A percentile compares a stretch with the other conserved stretches of the same genome.
These are phyloP conservation scores for Hippasteria phrygiana DNA, from an alignment of 53 echinoderm and acorn worm genomes.

Conservation along the genomic window DNA sequence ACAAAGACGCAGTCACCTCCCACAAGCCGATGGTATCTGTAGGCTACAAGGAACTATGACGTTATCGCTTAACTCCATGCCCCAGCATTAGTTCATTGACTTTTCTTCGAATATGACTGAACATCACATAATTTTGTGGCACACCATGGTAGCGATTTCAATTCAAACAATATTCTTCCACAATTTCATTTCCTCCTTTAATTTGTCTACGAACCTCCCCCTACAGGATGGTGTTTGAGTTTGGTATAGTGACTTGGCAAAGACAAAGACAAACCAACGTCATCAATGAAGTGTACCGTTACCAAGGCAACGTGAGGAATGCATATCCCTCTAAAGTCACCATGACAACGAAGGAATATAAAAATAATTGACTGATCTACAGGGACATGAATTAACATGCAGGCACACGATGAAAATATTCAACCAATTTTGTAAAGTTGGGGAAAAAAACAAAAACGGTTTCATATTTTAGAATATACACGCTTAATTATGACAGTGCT, in stretches of 20 bases:
- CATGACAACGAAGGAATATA: constrained; percentile 19
- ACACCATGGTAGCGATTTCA: background rate
- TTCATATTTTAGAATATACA: too few relatives aligned
- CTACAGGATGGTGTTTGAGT: background rate
- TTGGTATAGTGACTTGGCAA: background rate
- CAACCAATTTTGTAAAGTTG: background rate
- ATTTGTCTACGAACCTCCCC: background rate
- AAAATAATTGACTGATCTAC: constrained; percentile 3
- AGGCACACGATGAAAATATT: background rate
- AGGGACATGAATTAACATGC: background rate
- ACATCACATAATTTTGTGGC: background rate
- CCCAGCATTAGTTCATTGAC: constrained; percentile 4
- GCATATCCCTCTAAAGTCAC: background rate
- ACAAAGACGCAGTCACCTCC: constrained; percentile 29
- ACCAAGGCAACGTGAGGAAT: background rate
- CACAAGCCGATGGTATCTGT: constrained; percentile 41
- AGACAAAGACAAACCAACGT: background rate
- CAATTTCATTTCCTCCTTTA: background rate
- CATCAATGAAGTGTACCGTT: background rate
- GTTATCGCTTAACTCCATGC: constrained; percentile 1
- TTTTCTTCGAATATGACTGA: constrained; percentile 9
- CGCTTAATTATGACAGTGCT: too few relatives aligned
- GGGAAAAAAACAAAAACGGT: too few relatives aligned
- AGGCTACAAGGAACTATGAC: background rate
- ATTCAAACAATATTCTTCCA: background rate